Percentiles rank a stretch among this genome's conserved stretches.
phyloP scores from a whole-genome alignment of 2,113 vertebrate genomes.

The Thryonomys swinderianus region DNA sequence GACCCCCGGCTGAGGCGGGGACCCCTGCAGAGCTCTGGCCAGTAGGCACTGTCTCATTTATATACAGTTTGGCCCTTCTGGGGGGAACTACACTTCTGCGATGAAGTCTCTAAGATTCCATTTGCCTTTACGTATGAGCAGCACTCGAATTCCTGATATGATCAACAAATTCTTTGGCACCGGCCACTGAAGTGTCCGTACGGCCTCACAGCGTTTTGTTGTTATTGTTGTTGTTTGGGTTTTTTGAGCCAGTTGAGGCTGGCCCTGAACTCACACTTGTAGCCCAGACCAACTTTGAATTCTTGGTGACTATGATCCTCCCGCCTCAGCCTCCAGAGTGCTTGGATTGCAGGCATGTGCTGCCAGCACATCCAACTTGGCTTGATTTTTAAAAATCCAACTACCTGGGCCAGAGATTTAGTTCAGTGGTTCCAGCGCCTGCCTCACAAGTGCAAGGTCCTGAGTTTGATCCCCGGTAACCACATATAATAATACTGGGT shows the following conservation, averaged over 20 bases:
- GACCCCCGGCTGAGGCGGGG: too few species aligned
- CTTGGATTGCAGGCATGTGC: background rate
- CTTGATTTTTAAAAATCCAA: background rate
- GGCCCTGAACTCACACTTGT: background rate
- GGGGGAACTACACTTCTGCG: background rate
- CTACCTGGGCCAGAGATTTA: background rate
- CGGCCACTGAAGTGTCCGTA: background rate
- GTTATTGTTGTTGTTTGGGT: background rate
- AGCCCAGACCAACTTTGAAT: background rate
- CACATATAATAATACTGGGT: too few species aligned
- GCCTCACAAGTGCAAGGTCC: too few species aligned
- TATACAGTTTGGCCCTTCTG: background rate
- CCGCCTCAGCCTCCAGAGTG: background rate
- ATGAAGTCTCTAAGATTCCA: background rate
- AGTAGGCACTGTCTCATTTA: background rate
- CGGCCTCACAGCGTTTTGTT: background rate
- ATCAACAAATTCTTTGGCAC: background rate
- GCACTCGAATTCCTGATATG: background rate
- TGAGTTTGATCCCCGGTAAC: too few species aligned
- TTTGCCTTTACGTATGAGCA: background rate
- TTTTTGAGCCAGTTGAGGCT: background rate
- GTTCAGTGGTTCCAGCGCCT: too few species aligned
- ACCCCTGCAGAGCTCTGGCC: too few species aligned
- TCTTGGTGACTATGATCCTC: background rate
- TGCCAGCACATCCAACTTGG: too few species aligned